Evolutionary conservation across 2,888 invertebrate species (phyloP), one percentile per base, ranked within the genome.

Genomic region (Cataglyphis rosenhaueri): DNA sequence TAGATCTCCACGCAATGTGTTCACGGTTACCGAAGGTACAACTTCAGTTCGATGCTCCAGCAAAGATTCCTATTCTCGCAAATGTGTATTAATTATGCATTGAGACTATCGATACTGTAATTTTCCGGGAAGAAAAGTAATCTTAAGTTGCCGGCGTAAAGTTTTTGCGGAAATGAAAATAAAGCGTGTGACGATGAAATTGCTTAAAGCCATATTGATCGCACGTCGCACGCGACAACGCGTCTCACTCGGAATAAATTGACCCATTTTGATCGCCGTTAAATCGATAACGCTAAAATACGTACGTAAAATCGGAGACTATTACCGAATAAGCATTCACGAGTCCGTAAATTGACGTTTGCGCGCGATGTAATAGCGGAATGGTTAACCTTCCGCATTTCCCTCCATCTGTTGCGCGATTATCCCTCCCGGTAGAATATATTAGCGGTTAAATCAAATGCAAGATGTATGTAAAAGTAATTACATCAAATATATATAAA

Each of bases 281-380:
- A 48, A 79, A 79, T 79, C 71, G 59, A 79, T 65, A 57, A 76
- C 38, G 65, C 44, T 78, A 59, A 71, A 79, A 71, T 71, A 79
- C 78, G 35, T 66, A 66, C 32, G n/a, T 35, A 25, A n/a, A 71
- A 79, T 71, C 71, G 59, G 44, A 32, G 35, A 79, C 61, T 41
- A 48, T 79, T 61, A 71, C 12, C 9, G 35, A 59, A 70, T 71
- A 79, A 79, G 35, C 59, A 66, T 78, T 66, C 48, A 59, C 59
- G 35, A 59, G 32, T 25, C 32, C 32, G 21, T 12, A 70, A 79
- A 48, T 79, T 78, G 41, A 68, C 59, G 29, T 70, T 59, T 59
- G 44, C 38, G 29, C 15, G 18, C 12, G 29, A 1, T n/a, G 18
- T 52, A 55, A n/a, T 38, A 44, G 18, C 4, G 9, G 12, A 59